These are phyloP conservation scores for Thamnophis elegans DNA, from an alignment of 2,797 vertebrate species.

Conservation along the genomic window DNA sequence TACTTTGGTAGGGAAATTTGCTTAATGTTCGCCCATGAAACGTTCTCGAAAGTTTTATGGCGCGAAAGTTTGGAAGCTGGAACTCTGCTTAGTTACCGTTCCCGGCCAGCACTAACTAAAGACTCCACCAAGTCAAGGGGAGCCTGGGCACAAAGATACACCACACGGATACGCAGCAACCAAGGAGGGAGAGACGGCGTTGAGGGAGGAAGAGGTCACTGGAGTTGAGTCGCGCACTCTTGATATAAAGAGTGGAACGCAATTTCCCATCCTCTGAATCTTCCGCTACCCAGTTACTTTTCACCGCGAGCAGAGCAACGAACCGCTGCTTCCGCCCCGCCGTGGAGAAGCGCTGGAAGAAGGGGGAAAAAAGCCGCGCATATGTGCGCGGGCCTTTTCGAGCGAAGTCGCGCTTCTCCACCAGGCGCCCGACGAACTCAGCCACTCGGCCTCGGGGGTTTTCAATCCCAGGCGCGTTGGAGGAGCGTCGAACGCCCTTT, in stretches of 20 bases:
- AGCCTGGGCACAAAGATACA: not conserved
- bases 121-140: not conserved
- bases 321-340: not conserved
- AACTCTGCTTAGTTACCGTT: not conserved
- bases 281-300: not conserved
- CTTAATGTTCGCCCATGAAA: not conserved
- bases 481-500: not conserved
- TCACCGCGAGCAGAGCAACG: not conserved
- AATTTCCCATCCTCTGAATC: not conserved
- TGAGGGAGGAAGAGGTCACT: fast-evolving
- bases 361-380: fast-evolving
- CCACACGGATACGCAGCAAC: not conserved
- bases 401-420: not conserved
- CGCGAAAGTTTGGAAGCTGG: not conserved
- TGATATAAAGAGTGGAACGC: not conserved
- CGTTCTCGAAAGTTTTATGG: not conserved
- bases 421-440: not conserved
- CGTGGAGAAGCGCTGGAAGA: no score
- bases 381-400: not conserved
- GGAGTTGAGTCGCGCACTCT: not conserved
- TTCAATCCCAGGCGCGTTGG: not conserved
- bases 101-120: not conserved
- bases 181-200: not conserved
- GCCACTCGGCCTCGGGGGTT: not conserved
- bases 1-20: not conserved